Percentiles rank a stretch among this genome's conserved stretches.
Conservation (phyloP, 2,888 invertebrate species). For the Drosophila mimica region DNA sequence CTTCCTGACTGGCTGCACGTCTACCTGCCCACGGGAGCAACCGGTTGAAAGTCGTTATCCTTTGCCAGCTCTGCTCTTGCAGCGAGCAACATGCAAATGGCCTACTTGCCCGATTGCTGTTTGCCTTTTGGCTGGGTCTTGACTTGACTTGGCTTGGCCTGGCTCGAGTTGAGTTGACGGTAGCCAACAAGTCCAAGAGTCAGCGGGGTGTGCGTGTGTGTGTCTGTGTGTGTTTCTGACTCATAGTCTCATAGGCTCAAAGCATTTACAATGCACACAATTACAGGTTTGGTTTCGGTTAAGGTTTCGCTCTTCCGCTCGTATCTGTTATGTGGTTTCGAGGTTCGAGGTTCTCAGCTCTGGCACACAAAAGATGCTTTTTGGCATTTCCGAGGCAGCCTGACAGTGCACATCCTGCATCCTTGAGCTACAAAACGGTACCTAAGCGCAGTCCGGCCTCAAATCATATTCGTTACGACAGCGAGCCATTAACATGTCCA, state of each 20-base stretch:
- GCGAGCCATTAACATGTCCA: constrained; percentile 72
- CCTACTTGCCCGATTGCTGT: constrained; percentile 63
- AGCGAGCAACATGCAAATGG: constrained; percentile 62
- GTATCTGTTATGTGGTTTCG: constrained; percentile 24
- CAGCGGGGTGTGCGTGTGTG: background rate
- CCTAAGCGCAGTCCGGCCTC: constrained; percentile 18
- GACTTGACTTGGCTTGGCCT: constrained; percentile 57
- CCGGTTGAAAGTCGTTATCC: constrained; percentile 60
- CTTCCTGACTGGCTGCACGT: background rate
- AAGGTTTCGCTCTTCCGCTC: constrained; percentile 29
- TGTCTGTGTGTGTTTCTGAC: background rate
- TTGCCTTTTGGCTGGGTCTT: constrained; percentile 29
- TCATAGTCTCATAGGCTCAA: background rate
- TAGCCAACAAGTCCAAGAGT: constrained; percentile 43
- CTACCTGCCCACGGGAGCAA: constrained; percentile 63
- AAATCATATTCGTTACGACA: constrained; percentile 15
- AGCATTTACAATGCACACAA: constrained; percentile 21
- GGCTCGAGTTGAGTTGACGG: constrained; percentile 37
- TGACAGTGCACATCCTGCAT: constrained; percentile 70
- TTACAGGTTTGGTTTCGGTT: constrained; percentile 24
- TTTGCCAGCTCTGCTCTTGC: constrained; percentile 11
- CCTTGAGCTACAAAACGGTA: constrained; percentile 74
- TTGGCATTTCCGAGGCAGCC: constrained; percentile 22
- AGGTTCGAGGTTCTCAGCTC: constrained; percentile 42
- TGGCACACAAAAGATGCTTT: constrained; percentile 48